Evolutionary conservation across 92 coral and sea anemone species (phyloP), one percentile per base, ranked within the genome.

Genomic region (Epizoanthus ramosus): DNA sequence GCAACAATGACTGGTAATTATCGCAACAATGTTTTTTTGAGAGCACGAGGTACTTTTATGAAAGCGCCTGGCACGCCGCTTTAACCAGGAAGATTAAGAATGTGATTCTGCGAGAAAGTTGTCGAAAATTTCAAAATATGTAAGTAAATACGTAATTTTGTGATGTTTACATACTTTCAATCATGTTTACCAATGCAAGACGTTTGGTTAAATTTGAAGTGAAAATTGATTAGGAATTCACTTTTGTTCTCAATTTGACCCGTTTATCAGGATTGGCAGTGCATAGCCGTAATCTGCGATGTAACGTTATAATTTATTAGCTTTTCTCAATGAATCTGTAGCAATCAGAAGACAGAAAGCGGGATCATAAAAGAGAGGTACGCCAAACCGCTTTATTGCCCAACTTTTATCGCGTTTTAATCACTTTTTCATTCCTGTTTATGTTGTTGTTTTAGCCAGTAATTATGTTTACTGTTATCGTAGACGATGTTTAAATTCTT

Each of bases 381-480:
- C 24, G 52, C 53, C 71, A 77, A 61, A 41, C 71, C 41, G 70
- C 19, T 18, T 60, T 59, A 61, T 21, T 43, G 60, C 64, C 25
- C 71, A 4, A 10, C 14, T 21, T 59, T 21, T 76, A 76, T 76
- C 16, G 81, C 68, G 22, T 76, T 76, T 63, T 61, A 77, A 77
- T 77, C 57, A 77, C 82, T 39, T 60, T 74, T 77, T 61, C 39
- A 77, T 61, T 77, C 69, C 63, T 61, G 57, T 61, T 37, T 50
- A 43, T 1, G 56, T 60, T 77, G 82, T 77, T 77, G 47, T 77
- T 60, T 61, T 77, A 9, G 57, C 82, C 82, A 77, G 61, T 63
- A 41, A 77, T 77, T 77, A 12, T 57, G 70, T 77, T 61, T 60
- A 77, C 71, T 37, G 82, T 77, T 77, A 63, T 77, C 82, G 39